Evolutionary conservation across 2,113 vertebrate genomes (phyloP).

Genomic region (Grammomys dolichurus): DNA sequence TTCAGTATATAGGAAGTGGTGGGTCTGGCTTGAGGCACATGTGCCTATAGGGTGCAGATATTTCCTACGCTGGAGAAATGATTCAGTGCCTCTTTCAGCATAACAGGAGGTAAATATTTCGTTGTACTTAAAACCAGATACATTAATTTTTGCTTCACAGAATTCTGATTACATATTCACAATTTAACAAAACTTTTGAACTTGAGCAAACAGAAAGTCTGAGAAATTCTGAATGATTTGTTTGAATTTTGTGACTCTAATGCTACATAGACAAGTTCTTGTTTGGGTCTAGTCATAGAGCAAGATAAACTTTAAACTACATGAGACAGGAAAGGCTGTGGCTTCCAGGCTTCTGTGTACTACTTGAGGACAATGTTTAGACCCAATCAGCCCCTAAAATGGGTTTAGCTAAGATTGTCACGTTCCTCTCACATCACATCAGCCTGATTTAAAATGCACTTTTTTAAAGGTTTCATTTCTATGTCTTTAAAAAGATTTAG

Average conservation of each 20-base stretch:
- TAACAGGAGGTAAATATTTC: neutral
- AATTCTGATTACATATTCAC: neutral
- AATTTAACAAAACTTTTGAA: neutral
- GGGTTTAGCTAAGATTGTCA: neutral
- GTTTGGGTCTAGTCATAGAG: neutral
- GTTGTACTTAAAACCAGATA: neutral
- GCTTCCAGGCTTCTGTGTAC: neutral
- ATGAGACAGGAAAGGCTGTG: neutral
- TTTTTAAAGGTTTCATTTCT: neutral
- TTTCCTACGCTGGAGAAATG: neutral
- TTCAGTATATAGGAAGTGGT: neutral
- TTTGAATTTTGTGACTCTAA: neutral
- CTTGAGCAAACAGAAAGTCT: neutral
- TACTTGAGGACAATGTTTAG: neutral
- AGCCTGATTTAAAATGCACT: neutral
- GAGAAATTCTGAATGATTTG: constrained; percentile 12
- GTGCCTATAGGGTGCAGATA: neutral
- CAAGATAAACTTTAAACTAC: neutral
- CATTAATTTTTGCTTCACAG: neutral
- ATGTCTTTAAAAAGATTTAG: neutral
- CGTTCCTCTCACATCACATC: neutral
- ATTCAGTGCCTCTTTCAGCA: constrained; percentile 15
- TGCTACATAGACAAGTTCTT: neutral
- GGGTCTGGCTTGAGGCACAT: neutral
- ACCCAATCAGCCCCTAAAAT: neutral